phyloP scores from a whole-genome alignment of 1,140 invertebrate genomes.

The Heliconius nattereri region DNA sequence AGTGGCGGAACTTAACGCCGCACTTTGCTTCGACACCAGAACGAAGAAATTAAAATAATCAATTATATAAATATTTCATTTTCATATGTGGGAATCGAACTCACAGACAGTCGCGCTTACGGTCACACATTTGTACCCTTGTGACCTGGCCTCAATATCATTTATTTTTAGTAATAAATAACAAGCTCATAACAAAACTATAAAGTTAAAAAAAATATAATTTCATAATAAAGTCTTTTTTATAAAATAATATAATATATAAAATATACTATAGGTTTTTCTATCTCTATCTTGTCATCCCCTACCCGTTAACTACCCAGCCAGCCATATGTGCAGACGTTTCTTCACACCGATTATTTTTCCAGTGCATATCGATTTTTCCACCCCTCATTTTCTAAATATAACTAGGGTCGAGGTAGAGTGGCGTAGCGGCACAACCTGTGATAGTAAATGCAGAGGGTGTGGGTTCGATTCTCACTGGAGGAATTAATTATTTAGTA shows the following conservation, averaged over 20 bases:
- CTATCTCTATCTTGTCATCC: conserved; percentile 1
- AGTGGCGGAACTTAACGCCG: no score
- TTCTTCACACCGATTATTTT: conserved; percentile 30
- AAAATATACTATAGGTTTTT: neutral
- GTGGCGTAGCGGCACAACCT: neutral
- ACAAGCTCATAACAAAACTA: neutral
- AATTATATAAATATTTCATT: no score
- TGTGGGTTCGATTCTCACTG: neutral
- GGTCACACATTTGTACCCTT: no score
- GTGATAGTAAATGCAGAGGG: neutral
- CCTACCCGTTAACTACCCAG: conserved; percentile 21
- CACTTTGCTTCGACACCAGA: no score
- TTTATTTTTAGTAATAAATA: no score
- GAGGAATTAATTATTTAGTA: neutral
- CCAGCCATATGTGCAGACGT: conserved; percentile 21
- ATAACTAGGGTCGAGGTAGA: neutral
- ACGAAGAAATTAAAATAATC: no score
- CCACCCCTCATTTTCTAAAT: conserved; percentile 17
- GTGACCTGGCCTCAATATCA: no score
- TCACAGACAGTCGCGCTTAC: no score
- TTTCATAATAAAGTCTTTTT: neutral
- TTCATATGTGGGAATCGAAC: no score
- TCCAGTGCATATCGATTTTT: conserved; percentile 33
- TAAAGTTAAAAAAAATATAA: neutral
- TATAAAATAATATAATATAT: neutral